Conservation (phyloP, 2,888 invertebrate genomes). For the Campopleginae sp. region DNA sequence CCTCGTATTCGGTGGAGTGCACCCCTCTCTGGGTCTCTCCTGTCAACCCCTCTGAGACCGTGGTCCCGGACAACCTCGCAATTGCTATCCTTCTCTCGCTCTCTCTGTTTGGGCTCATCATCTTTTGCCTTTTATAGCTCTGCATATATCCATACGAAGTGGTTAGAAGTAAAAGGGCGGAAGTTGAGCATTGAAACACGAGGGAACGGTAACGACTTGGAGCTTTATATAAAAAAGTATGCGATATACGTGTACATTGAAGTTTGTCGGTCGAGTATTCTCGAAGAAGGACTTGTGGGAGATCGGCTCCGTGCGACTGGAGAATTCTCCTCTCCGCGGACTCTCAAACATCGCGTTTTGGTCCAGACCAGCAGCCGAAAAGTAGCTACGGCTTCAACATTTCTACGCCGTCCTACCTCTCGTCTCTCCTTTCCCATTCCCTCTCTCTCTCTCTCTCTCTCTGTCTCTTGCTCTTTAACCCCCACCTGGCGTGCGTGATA, state of each 20-base stretch:
- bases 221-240: not conserved
- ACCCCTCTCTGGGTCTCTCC: conserved; percentile 73
- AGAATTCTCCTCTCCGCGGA: conserved; percentile 50
- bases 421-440: conserved; percentile 24
- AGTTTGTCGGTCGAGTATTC: conserved; percentile 40
- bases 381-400: conserved; percentile 43
- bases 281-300: conserved; percentile 67
- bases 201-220: no score
- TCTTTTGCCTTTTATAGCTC: conserved; percentile 80
- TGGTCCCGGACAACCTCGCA: conserved; percentile 76
- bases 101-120: conserved; percentile 78
- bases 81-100: conserved; percentile 56
- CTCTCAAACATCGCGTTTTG: conserved; percentile 50
- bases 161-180: not conserved
- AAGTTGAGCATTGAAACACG: not conserved
- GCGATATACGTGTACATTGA: not conserved
- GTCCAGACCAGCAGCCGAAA: conserved; percentile 56
- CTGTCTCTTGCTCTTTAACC: not conserved
- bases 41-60: conserved; percentile 77
- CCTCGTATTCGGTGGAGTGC: conserved; percentile 70
- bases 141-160: conserved; percentile 30
- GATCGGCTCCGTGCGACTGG: conserved; percentile 67
- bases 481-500: conserved; percentile 3
- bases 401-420: conserved; percentile 41
- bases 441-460: conserved; percentile 56